Base-by-base conservation (phyloP, 2,888 invertebrate genomes). In the Pristionchus exspectatus region DNA sequence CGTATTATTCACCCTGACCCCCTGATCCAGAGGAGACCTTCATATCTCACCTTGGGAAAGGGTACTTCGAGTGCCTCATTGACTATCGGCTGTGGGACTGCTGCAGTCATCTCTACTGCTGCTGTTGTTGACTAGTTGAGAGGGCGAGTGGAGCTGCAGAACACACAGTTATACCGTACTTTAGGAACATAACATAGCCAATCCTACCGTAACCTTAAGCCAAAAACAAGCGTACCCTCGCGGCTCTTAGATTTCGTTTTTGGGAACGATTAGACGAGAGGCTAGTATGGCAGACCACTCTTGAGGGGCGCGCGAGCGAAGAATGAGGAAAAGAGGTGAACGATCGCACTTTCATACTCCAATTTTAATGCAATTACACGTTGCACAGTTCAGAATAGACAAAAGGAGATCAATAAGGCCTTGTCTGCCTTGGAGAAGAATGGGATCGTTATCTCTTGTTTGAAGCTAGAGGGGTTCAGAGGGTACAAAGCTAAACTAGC, bases 121-220 rank as follows among this genome's bases (percentile, higher is more conserved):
- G 69, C 44, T 27, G 38, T 18, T 27, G 74, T 77, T 44, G 24
- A 44, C 50, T 44, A 77, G 77, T 77, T 18, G 59, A 33, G 33
- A 21, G 44, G 77, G 77, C 50, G 77, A 77, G 77, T n/a, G 77
- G 77, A 77, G 44, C 72, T 72, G 44, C 77, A 77, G 50, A 77
- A 24, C 77, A 77, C 50, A 44, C 77, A 50, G 5, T 74, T 21
- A 66, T 44, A 77, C 77, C 38, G 44, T 77, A 77, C 44, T 44
- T 38, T 38, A 50, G 5, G 44, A 50, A 10, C 3, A 3, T 50
- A 50, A 9, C 44, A 50, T 50, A 50, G 44, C 44, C 24, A 66
- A 24, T 2, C 14, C 27, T 30, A 69, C 69, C 24, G 74, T 74
- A 74, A 5, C 74, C 74, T 2, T 0, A 74, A 0, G 66, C 24